phyloP scores from a whole-genome alignment of 2,888 invertebrate species.

The Drosophila rubida region DNA sequence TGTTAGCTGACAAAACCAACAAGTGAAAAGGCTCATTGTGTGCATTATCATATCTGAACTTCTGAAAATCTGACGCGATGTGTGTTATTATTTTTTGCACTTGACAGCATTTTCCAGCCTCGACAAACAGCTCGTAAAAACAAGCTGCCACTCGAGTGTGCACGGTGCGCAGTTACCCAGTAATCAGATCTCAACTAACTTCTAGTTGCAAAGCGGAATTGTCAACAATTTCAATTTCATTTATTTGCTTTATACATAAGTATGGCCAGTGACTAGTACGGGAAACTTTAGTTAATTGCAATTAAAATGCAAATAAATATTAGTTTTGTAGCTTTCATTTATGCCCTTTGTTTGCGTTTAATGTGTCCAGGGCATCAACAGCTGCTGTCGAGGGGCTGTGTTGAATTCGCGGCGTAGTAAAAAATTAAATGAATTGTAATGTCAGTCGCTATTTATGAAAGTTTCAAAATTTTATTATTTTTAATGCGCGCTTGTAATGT shows the following conservation, averaged over 20 bases:
- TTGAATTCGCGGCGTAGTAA: constrained; percentile 5
- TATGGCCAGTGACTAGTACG: too few relatives aligned
- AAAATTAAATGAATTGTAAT: constrained; percentile 49
- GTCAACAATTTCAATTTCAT: not conserved
- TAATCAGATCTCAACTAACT: not conserved
- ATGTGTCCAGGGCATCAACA: constrained; percentile 9
- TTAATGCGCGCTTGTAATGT: constrained; percentile 66
- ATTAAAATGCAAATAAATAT: too few relatives aligned
- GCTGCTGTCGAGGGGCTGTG: not conserved
- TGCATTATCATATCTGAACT: constrained; percentile 70
- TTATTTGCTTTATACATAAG: too few relatives aligned
- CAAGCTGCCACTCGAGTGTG: not conserved
- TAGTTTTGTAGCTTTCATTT: not conserved
- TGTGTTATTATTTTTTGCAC: constrained; percentile 72
- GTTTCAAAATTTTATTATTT: constrained; percentile 67
- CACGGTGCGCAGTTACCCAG: not conserved
- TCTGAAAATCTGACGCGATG: constrained; percentile 71
- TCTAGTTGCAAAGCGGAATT: not conserved
- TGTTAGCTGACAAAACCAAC: constrained; percentile 36
- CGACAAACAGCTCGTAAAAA: constrained; percentile 31
- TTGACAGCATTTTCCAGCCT: constrained; percentile 53
- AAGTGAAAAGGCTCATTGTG: constrained; percentile 51
- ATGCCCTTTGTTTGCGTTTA: not conserved
- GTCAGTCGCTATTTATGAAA: constrained; percentile 61
- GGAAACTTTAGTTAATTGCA: not conserved